A percentile compares a stretch with the other conserved stretches of the same genome.
Conservation (phyloP, 1,140 invertebrate genomes). For the Teleogryllus occipitalis region DNA sequence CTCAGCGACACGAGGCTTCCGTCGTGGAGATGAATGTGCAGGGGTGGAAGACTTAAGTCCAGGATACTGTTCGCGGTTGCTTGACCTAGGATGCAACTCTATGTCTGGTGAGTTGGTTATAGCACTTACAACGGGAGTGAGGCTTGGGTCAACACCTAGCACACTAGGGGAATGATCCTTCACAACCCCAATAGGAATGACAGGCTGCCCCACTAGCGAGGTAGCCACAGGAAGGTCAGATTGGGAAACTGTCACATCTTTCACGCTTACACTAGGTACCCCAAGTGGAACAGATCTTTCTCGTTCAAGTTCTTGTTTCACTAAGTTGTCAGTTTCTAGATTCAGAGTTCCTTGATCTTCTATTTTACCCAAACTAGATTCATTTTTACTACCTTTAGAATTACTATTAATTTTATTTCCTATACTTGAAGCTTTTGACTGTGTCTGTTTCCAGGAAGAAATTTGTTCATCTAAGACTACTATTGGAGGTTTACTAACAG, state of each 20-base stretch:
- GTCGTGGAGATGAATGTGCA: conserved; percentile 8
- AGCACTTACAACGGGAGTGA: conserved; percentile 16
- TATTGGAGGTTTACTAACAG: conserved; percentile 18
- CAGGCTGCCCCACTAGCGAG: neutral
- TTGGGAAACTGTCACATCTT: neutral
- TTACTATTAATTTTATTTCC: conserved; percentile 13
- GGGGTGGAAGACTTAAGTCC: conserved; percentile 13
- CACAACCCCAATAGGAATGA: neutral
- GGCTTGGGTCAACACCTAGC: neutral
- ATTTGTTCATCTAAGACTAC: conserved; percentile 16
- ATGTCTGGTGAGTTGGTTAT: conserved; percentile 10
- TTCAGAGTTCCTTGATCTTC: neutral
- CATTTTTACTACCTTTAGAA: conserved; percentile 13
- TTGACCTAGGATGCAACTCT: neutral
- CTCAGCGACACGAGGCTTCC: neutral
- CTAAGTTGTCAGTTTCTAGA: neutral
- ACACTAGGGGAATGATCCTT: neutral
- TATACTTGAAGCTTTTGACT: conserved; percentile 10
- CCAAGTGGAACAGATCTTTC: neutral
- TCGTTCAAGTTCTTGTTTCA: neutral
- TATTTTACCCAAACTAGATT: conserved; percentile 5
- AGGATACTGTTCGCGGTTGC: conserved; percentile 6
- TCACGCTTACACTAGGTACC: neutral
- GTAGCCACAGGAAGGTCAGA: neutral
- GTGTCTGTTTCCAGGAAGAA: conserved; percentile 15